Conservation (phyloP, 2,113 vertebrate genomes). For the zebrafish (Danio rerio) region GRCz12tu NC_133196.1:41902501-41903000, state of each 20-base stretch:
- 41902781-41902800: slow-evolving; percentile 93
- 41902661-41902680: too few species aligned
- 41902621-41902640: too few species aligned
- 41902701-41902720: too few species aligned
- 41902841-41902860: slow-evolving; percentile 96
- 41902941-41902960: slow-evolving; percentile 82
- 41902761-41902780: background rate
- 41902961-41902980: slow-evolving; percentile 82
- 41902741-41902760: background rate
- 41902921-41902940: slow-evolving; percentile 82
- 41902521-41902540: too few species aligned
- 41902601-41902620: too few species aligned
- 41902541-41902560: too few species aligned
- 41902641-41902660: too few species aligned
- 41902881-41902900: slow-evolving; percentile 81
- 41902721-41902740: too few species aligned
- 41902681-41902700: too few species aligned
- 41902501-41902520: too few species aligned
- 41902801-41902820: slow-evolving; percentile 96
- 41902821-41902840: slow-evolving; percentile 99
- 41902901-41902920: slow-evolving; percentile 76
- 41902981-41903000: slow-evolving; percentile 80
- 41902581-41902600: too few species aligned
- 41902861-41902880: slow-evolving; percentile 94
- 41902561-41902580: too few species aligned